phyloP scores from a whole-genome alignment of 2,797 vertebrate genomes.

The Fistularia commersonii region DNA sequence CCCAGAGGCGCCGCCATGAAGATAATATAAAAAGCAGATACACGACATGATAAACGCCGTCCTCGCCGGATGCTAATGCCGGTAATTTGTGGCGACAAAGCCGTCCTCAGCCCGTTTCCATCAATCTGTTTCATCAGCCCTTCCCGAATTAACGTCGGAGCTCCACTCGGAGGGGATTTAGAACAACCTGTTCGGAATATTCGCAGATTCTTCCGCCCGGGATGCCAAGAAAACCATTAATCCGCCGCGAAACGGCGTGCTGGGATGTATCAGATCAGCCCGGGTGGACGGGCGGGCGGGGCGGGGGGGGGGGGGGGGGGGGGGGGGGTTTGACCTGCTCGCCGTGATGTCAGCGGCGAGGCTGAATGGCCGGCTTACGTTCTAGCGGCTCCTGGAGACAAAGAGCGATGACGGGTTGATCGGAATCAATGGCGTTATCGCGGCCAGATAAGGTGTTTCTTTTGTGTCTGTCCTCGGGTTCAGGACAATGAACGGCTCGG shows the following conservation, averaged over 20 bases:
- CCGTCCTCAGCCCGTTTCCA: slow-evolving; percentile 53
- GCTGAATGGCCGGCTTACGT: slow-evolving; percentile 13
- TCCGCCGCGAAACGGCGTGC: slow-evolving; percentile 55
- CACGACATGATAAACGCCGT: slow-evolving; percentile 43
- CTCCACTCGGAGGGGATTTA: slow-evolving; percentile 53
- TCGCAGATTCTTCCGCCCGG: slow-evolving; percentile 36
- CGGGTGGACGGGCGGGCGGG: too few relatives aligned
- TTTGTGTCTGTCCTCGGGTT: too few relatives aligned
- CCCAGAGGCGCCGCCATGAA: slow-evolving; percentile 23
- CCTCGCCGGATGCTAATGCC: slow-evolving; percentile 30
- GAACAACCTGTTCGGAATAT: slow-evolving; percentile 53
- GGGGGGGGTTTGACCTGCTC: too few relatives aligned
- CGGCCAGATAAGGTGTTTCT: too few relatives aligned
- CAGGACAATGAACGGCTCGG: too few relatives aligned
- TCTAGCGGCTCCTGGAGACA: too few relatives aligned
- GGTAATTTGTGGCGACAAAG: slow-evolving; percentile 51
- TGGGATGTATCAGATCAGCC: too few relatives aligned
- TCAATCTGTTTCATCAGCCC: slow-evolving; percentile 59
- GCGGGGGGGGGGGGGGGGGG: too few relatives aligned
- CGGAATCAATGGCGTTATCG: too few relatives aligned
- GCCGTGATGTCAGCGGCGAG: too few relatives aligned
- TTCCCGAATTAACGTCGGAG: slow-evolving; percentile 67
- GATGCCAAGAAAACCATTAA: slow-evolving; percentile 67
- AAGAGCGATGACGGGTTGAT: too few relatives aligned
- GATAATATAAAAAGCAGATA: slow-evolving; percentile 42